A percentile compares a stretch with the other conserved stretches of the same genome.
These are phyloP conservation scores for Procambarus virginalis DNA, from an alignment of 1,140 invertebrate species.

Conservation along the genomic window DNA sequence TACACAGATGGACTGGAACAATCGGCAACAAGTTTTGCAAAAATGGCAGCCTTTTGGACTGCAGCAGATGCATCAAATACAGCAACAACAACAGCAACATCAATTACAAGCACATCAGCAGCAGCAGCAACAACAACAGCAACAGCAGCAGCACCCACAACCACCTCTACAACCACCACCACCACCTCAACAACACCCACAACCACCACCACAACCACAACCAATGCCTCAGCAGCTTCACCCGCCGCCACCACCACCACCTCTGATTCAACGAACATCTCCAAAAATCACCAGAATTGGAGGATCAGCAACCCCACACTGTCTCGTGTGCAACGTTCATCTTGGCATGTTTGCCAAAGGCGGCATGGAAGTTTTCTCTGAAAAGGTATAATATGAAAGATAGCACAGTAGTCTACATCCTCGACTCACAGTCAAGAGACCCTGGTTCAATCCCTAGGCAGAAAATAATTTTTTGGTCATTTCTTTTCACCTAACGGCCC, in stretches of 20 bases:
- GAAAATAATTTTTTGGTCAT: too few species aligned
- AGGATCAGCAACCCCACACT: slow-evolving; percentile 50
- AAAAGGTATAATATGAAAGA: slow-evolving; percentile 34
- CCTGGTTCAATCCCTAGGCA: too few species aligned
- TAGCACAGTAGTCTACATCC: too few species aligned
- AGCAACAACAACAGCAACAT: slow-evolving; percentile 40
- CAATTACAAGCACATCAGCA: slow-evolving; percentile 14
- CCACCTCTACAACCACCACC: slow-evolving; percentile 15
- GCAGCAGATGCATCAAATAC: slow-evolving; percentile 53
- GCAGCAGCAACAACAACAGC: slow-evolving; percentile 38
- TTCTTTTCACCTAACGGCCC: too few species aligned
- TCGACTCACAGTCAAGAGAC: too few species aligned
- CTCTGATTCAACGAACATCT: slow-evolving; percentile 2
- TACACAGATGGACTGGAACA: slow-evolving; percentile 60
- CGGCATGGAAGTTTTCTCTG: slow-evolving; percentile 53
- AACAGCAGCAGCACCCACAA: slow-evolving; percentile 24
- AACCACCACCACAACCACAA: slow-evolving; percentile 31
- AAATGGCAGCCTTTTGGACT: slow-evolving; percentile 57
- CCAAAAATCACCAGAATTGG: slow-evolving; percentile 25
- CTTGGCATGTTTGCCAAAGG: slow-evolving; percentile 60
- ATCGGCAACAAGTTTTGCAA: slow-evolving; percentile 43
- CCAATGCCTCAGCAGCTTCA: slow-evolving; percentile 49
- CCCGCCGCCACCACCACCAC: too few species aligned
- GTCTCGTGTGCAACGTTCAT: slow-evolving; percentile 57
- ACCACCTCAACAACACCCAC: slow-evolving; percentile 24